Base-by-base conservation (phyloP, 2,113 vertebrate genomes). In the Hippocampus guttulatus region DNA sequence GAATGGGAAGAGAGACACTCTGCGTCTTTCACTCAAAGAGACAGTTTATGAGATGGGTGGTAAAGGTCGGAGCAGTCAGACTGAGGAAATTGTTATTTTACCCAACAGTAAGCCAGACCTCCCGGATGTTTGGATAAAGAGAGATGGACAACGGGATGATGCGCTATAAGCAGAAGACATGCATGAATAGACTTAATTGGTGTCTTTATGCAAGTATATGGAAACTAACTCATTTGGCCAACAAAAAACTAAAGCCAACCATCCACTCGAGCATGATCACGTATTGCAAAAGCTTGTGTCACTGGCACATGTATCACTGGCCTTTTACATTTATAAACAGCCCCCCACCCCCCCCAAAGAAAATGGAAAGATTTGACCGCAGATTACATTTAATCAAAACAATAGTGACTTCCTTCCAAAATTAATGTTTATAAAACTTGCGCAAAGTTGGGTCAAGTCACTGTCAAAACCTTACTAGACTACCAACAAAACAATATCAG, bases 81-180 rank as follows among this genome's bases (percentile, higher is more conserved):
- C 90, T 54, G 93, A 92, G 0, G 87, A 92, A 54, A 92, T 93
- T 0, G 95, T 98, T 9, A 92, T 99, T 76, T 64, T 99, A 63
- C 97, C 97, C 11, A 99, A 99, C 90, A 99, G 96, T 85, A 95
- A 96, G 52, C 95, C 96, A 30, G 95, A 96, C 79, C 88, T 98
- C 85, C 97, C 97, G 0, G 96, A 99, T 1, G 94, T 99, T 11
- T 99, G 97, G 97, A 95, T 99, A 77, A 98, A 95, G 84, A 92
- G 97, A 82, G 94, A 94, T 0, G 94, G 92, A 73, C 92, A 93
- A 71, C 92, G 90, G 20, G 94, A 95, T 0, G 93, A 94, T 21
- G 91, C 91, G 52, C 94, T 93, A 73, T 95, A 91, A 71, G 92
- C 78, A 90, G 47, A 82, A 76, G 75, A 78, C 73, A 84, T 84